phyloP scores from a whole-genome alignment of 2,888 invertebrate genomes.

The Heteromyza rotundicornis region DNA sequence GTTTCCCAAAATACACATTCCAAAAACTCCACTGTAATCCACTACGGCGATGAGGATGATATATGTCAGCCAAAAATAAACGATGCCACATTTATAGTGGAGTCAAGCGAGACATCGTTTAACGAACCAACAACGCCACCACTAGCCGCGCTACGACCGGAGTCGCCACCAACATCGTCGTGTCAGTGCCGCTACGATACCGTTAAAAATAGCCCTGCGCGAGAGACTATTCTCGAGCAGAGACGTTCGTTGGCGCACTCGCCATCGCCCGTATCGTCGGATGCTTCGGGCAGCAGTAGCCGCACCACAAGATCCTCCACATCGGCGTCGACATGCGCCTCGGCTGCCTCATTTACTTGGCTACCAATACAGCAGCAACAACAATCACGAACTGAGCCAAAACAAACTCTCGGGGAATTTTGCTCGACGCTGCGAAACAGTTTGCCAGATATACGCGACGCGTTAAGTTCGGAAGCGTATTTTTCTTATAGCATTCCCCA shows the following conservation, averaged over 20 bases:
- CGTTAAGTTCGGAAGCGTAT: conserved; percentile 43
- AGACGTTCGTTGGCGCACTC: conserved; percentile 46
- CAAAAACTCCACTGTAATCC: conserved; percentile 43
- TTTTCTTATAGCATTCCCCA: conserved; percentile 11
- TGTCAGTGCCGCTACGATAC: conserved; percentile 28
- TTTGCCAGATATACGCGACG: conserved; percentile 60
- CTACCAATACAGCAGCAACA: conserved; percentile 24
- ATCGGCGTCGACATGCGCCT: conserved; percentile 46
- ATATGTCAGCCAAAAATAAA: conserved; percentile 53
- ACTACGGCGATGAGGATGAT: conserved; percentile 32
- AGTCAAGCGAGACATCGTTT: conserved; percentile 19
- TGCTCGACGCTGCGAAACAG: conserved; percentile 45
- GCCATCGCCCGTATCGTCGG: conserved; percentile 48
- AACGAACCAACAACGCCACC: conserved; percentile 16
- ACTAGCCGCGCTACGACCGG: neutral
- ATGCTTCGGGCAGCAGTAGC: conserved; percentile 40
- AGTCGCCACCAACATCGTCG: conserved; percentile 15
- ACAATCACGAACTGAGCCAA: neutral
- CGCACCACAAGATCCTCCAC: conserved; percentile 40
- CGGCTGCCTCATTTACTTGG: conserved; percentile 56
- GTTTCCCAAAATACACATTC: conserved; percentile 42
- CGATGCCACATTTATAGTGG: conserved; percentile 31
- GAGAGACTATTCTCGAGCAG: conserved; percentile 33
- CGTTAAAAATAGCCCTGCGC: conserved; percentile 45
- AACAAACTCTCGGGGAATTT: conserved; percentile 28